Evolutionary conservation across 2,113 vertebrate species (phyloP).

Genomic region (Oncorhynchus clarkii): DNA sequence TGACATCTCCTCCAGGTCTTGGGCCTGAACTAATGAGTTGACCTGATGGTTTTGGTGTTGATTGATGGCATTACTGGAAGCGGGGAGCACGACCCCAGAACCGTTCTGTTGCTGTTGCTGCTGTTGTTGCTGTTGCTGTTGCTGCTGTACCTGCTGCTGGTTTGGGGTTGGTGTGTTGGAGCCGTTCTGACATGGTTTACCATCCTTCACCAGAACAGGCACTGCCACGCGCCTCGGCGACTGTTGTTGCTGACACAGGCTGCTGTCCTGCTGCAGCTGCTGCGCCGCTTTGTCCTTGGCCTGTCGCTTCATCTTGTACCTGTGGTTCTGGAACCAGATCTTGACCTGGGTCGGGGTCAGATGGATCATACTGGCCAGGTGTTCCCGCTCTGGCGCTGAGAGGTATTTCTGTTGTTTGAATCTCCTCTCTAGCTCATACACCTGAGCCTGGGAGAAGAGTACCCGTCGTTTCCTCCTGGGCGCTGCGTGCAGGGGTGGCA

Average conservation of each 20-base stretch:
- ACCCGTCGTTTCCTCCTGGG: constrained; percentile 92
- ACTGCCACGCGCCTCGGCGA: constrained; percentile 91
- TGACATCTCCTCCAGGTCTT: constrained; percentile 88
- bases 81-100: constrained; percentile 68
- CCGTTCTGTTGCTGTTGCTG: constrained; percentile 74
- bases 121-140: constrained; percentile 59
- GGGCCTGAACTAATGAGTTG: constrained; percentile 73
- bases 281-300: constrained; percentile 96
- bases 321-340: constrained; percentile 98
- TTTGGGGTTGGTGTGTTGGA: constrained; percentile 80
- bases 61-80: constrained; percentile 65
- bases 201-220: constrained; percentile 93
- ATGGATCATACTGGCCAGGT: constrained; percentile 94
- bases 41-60: constrained; percentile 83
- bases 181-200: constrained; percentile 89
- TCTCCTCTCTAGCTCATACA: constrained; percentile 93
- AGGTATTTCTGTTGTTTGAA: constrained; percentile 96
- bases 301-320: constrained; percentile 98
- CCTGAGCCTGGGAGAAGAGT: constrained; percentile 94
- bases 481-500: constrained; percentile 84
- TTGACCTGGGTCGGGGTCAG: constrained; percentile 97
- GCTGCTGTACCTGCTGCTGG: constrained; percentile 75
- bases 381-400: constrained; percentile 94
- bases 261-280: constrained; percentile 85
- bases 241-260: constrained; percentile 81